A percentile compares a stretch with the other conserved stretches of the same genome.
Conservation (phyloP, 2,113 vertebrate species). For the Aegithalos caudatus region DNA sequence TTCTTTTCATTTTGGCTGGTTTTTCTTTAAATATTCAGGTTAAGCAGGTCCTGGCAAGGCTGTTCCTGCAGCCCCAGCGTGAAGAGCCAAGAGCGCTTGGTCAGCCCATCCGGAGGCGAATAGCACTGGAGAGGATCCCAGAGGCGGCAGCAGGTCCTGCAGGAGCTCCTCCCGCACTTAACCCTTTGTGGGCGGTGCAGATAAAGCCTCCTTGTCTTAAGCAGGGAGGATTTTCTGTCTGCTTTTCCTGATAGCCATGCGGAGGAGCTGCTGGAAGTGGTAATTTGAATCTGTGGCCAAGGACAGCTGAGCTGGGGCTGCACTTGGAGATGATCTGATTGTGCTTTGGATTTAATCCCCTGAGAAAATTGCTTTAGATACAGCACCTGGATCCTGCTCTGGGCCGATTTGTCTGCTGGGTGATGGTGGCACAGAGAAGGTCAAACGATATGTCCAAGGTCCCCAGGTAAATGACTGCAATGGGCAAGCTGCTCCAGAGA, state of each 20-base stretch:
- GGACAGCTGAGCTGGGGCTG: background rate
- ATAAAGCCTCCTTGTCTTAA: background rate
- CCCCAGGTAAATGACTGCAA: accelerated
- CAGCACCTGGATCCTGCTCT: background rate
- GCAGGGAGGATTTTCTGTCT: background rate
- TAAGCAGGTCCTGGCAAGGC: background rate
- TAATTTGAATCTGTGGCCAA: background rate
- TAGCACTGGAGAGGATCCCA: slow-evolving; percentile 23
- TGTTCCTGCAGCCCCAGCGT: background rate
- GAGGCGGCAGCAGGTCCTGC: background rate
- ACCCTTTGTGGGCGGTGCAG: slow-evolving; percentile 3
- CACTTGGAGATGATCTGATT: background rate
- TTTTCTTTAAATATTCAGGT: slow-evolving; percentile 1
- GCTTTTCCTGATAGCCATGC: background rate
- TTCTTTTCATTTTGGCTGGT: background rate
- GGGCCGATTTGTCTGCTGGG: background rate
- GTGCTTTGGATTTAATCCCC: slow-evolving; percentile 1
- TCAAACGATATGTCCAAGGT: background rate
- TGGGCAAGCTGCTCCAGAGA: background rate
- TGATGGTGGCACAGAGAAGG: background rate
- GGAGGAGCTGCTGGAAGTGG: background rate
- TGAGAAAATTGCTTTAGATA: background rate
- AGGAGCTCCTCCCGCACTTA: background rate
- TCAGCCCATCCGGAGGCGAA: background rate
- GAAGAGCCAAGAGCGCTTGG: background rate